Percentiles rank a stretch among this genome's conserved stretches.
phyloP scores from a whole-genome alignment of 2,888 invertebrate genomes.

The Drosophila nr. fundita region DNA sequence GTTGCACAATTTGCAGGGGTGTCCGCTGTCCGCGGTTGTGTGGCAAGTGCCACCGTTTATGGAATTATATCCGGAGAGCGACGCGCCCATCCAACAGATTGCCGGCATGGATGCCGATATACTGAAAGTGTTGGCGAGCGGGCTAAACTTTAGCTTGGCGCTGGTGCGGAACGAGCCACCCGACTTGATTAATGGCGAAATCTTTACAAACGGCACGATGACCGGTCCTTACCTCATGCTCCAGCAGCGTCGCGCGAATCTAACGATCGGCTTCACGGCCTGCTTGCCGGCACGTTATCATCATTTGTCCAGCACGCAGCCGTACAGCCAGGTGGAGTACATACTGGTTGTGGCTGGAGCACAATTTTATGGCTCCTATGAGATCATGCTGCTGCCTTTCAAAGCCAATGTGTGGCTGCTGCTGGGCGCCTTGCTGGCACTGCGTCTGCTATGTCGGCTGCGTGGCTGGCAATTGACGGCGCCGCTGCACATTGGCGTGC shows the following conservation, averaged over 20 bases:
- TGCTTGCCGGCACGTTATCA: constrained; percentile 51
- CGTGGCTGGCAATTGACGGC: neutral
- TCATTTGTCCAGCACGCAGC: constrained; percentile 39
- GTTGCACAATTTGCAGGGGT: constrained; percentile 68
- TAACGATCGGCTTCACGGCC: constrained; percentile 58
- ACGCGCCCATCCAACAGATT: neutral
- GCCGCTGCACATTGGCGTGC: constrained; percentile 34
- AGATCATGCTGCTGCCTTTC: constrained; percentile 68
- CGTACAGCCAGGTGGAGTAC: constrained; percentile 54
- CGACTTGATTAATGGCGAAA: constrained; percentile 47
- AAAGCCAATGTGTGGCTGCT: constrained; percentile 47
- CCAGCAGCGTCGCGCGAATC: constrained; percentile 47
- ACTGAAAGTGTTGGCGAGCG: constrained; percentile 44
- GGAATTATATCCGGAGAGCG: constrained; percentile 7
- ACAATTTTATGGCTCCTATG: constrained; percentile 47
- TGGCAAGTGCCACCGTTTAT: constrained; percentile 65
- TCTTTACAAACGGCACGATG: constrained; percentile 55
- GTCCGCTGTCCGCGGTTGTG: constrained; percentile 62
- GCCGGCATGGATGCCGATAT: constrained; percentile 57
- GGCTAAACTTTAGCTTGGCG: constrained; percentile 56
- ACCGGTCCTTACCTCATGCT: constrained; percentile 62
- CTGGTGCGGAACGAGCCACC: constrained; percentile 58
- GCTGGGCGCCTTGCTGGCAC: constrained; percentile 9
- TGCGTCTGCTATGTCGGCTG: constrained; percentile 7
- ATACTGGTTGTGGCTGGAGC: constrained; percentile 44